Evolutionary conservation across 2,888 invertebrate genomes (phyloP).

Genomic region (Trichacis sp.): DNA sequence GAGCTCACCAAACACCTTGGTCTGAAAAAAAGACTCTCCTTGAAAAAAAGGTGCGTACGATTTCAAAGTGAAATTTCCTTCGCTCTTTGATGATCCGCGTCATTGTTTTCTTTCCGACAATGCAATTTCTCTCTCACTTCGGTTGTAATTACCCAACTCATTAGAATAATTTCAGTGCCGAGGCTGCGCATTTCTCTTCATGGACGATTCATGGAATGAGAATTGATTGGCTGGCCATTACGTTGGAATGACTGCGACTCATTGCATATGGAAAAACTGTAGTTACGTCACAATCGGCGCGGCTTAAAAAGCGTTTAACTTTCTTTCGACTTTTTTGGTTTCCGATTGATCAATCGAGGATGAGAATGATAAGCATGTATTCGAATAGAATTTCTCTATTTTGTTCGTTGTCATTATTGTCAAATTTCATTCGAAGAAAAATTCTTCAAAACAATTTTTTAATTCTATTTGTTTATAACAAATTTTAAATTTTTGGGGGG

Average conservation of each 20-base stretch:
- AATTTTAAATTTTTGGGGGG: too few species aligned
- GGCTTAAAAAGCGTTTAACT: not conserved
- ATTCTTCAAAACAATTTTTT: too few species aligned
- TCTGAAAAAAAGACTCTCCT: not conserved
- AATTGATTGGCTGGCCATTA: constrained; percentile 25
- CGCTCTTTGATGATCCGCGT: constrained; percentile 13
- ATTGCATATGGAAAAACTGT: not conserved
- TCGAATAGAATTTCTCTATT: too few species aligned
- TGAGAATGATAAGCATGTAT: too few species aligned
- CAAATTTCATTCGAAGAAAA: too few species aligned
- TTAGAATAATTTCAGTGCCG: constrained; percentile 25
- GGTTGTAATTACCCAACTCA: constrained; percentile 26
- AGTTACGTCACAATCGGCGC: not conserved
- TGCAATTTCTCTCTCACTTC: constrained; percentile 36
- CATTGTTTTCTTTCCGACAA: constrained; percentile 26
- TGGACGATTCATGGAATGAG: constrained; percentile 8
- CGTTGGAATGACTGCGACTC: constrained; percentile 9
- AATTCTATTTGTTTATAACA: too few species aligned
- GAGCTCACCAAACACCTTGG: not conserved
- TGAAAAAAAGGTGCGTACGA: not conserved
- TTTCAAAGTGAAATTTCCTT: constrained; percentile 1
- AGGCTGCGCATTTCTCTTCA: constrained; percentile 20
- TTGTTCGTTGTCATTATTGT: too few species aligned
- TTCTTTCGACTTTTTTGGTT: not conserved
- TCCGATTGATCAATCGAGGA: not conserved